Evolutionary conservation across 1,140 invertebrate genomes (phyloP).

Genomic region (Wiebesia pumilae): DNA sequence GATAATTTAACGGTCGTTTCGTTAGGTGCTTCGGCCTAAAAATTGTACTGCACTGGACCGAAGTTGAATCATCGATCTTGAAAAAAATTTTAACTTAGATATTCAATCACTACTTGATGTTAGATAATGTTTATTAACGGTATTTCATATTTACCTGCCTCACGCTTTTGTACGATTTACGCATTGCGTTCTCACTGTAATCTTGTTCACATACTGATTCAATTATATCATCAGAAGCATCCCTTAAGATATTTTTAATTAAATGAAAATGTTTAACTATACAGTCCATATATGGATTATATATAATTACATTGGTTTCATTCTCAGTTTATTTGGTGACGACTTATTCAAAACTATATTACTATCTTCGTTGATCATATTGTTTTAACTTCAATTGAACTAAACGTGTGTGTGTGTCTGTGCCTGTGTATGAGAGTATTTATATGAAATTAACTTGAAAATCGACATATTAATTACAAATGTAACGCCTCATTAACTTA

Average conservation of each 20-base stretch:
- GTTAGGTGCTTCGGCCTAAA: background rate
- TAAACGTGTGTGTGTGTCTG: background rate
- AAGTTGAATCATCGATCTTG: background rate
- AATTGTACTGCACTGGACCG: background rate
- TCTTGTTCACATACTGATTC: constrained; percentile 11
- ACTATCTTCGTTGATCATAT: background rate
- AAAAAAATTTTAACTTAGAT: background rate
- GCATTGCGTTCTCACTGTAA: background rate
- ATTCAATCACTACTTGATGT: background rate
- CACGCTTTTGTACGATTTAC: background rate
- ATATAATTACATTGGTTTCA: constrained; percentile 6
- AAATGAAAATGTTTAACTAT: background rate
- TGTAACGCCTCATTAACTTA: background rate
- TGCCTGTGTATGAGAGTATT: no score
- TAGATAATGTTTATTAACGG: no score
- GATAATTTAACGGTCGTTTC: constrained; percentile 13
- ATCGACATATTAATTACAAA: background rate
- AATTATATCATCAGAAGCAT: background rate
- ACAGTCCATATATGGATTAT: background rate
- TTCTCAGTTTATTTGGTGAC: background rate
- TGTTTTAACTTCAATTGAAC: background rate
- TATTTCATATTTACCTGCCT: constrained; percentile 10
- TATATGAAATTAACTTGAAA: no score
- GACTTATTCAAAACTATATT: background rate
- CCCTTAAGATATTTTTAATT: constrained; percentile 3